These are phyloP conservation scores for Nothocercus nigrocapillus DNA, from an alignment of 2,113 vertebrate species.

Conservation along the genomic window DNA sequence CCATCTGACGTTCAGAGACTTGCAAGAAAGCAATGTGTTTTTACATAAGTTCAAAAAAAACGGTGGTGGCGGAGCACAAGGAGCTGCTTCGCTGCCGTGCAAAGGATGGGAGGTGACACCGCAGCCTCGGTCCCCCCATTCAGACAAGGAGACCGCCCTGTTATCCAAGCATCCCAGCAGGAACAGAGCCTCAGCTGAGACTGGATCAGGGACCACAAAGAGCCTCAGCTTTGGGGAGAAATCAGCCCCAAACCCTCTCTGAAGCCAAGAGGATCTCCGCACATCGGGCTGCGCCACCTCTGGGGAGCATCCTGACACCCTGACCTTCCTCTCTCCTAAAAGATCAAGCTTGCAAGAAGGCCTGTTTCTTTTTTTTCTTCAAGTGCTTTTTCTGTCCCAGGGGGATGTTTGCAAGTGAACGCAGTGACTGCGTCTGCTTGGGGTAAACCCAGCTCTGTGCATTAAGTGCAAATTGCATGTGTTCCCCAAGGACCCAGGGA, in stretches of 20 bases:
- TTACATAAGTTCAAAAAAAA: not conserved
- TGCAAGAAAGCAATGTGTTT: constrained; percentile 62
- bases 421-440: too few species aligned
- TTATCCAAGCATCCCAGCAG: rapidly evolving
- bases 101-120: rapidly evolving
- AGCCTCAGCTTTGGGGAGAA: not conserved
- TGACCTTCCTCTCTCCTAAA: not conserved
- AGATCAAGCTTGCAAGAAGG: not conserved
- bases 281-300: not conserved
- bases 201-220: not conserved
- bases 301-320: not conserved
- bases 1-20: constrained; percentile 53
- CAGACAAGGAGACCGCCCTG: not conserved
- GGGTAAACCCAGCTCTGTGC: not conserved
- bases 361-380: not conserved
- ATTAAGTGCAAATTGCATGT: rapidly evolving
- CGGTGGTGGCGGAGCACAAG: not conserved
- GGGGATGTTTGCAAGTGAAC: not conserved
- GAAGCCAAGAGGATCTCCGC: not conserved
- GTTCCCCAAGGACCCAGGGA: not conserved
- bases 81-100: not conserved
- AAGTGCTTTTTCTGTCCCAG: not conserved
- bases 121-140: not conserved
- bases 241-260: not conserved
- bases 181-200: not conserved